Evolutionary conservation across 2,888 invertebrate genomes (phyloP).

Genomic region (Drosophila helvetica): DNA sequence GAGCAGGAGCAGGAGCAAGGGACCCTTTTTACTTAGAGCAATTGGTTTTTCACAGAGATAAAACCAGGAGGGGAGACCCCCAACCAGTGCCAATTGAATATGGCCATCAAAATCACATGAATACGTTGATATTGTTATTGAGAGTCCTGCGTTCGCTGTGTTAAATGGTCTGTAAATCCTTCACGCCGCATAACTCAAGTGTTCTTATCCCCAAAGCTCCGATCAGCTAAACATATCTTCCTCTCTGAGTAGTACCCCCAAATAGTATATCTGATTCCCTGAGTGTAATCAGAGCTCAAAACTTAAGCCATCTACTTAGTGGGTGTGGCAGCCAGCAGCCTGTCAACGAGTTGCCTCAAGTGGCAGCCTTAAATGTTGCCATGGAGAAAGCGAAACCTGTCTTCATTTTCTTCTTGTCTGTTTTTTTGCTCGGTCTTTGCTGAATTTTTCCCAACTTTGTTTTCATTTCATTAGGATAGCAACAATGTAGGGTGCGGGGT

Average conservation of each 20-base stretch:
- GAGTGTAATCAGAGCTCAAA: constrained; percentile 23
- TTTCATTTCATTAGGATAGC: constrained; percentile 71
- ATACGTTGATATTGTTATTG: constrained; percentile 43
- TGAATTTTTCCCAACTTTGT: constrained; percentile 53
- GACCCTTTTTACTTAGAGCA: constrained; percentile 64
- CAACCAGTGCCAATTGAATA: constrained; percentile 81
- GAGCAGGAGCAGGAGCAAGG: neutral
- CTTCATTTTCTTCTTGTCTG: constrained; percentile 30
- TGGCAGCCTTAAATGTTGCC: constrained; percentile 11
- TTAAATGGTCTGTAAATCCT: constrained; percentile 18
- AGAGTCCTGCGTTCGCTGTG: neutral
- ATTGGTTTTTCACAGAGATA: constrained; percentile 51
- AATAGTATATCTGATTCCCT: neutral
- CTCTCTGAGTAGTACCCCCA: too few species aligned
- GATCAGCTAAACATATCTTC: neutral
- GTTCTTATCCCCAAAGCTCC: constrained; percentile 4
- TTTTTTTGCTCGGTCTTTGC: constrained; percentile 2
- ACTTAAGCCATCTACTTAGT: constrained; percentile 30
- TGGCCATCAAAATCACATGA: constrained; percentile 79
- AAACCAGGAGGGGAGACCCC: constrained; percentile 16
- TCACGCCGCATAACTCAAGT: neutral
- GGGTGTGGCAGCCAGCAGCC: constrained; percentile 2
- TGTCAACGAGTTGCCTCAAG: constrained; percentile 27
- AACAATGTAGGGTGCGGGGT: constrained; percentile 69
- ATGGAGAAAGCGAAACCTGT: constrained; percentile 8